A percentile compares a stretch with the other conserved stretches of the same genome.
These are phyloP conservation scores for Bactericera cockerelli DNA, from an alignment of 1,140 invertebrate genomes.

Conservation along the genomic window DNA sequence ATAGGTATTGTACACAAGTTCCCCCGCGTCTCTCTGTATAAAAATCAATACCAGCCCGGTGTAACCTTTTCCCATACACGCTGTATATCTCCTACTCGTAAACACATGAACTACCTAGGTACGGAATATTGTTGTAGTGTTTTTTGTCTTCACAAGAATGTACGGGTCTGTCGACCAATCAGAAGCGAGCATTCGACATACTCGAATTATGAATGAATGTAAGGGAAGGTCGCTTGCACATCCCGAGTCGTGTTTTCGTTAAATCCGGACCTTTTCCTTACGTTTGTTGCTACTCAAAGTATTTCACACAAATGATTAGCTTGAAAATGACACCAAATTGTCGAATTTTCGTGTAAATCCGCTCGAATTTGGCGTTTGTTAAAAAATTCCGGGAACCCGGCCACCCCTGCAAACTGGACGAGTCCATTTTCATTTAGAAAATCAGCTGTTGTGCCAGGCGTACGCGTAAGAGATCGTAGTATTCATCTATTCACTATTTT, in stretches of 20 bases:
- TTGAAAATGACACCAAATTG: too few species aligned
- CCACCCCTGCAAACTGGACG: not conserved
- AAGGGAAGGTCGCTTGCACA: not conserved
- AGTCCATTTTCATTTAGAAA: constrained; percentile 6
- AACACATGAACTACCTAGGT: not conserved
- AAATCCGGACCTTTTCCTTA: not conserved
- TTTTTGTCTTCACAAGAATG: not conserved
- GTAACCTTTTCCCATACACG: not conserved
- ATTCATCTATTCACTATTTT: too few species aligned
- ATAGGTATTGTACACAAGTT: too few species aligned
- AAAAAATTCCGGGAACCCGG: not conserved
- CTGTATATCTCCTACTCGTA: not conserved
- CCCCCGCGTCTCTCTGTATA: too few species aligned
- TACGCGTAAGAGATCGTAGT: not conserved
- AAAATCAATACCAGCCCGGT: too few species aligned
- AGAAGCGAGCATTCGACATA: not conserved
- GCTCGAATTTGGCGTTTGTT: not conserved
- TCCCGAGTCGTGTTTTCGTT: not conserved
- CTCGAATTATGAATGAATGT: constrained; percentile 1
- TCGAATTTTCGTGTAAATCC: not conserved
- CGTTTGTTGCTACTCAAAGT: not conserved
- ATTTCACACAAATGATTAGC: not conserved
- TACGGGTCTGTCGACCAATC: not conserved
- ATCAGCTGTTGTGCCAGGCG: not conserved
- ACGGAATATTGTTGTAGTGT: not conserved